Conservation (phyloP, 2,797 vertebrate genomes). For the Hoplostethus mediterraneus region DNA sequence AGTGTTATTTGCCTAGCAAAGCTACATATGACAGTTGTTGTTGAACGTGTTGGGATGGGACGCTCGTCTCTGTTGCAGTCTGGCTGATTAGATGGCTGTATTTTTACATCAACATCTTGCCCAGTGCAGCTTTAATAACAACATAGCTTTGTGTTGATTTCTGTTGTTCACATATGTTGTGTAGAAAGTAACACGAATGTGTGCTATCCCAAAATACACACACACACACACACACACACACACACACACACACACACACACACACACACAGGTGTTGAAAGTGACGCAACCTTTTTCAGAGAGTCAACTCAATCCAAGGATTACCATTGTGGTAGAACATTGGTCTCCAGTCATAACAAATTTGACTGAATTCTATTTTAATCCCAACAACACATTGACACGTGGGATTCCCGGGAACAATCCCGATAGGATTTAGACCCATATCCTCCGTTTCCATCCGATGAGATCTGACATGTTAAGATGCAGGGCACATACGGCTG, state of each 20-base stretch:
- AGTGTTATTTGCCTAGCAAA: too few species aligned
- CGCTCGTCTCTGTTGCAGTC: too few species aligned
- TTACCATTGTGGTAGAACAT: slow-evolving; percentile 39
- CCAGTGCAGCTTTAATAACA: too few species aligned
- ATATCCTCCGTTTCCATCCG: neutral
- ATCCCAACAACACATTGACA: slow-evolving; percentile 59
- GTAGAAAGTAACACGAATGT: neutral
- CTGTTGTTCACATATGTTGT: neutral
- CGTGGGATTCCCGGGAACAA: slow-evolving; percentile 52
- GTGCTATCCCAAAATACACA: neutral
- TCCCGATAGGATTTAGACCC: slow-evolving; percentile 62
- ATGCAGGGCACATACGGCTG: slow-evolving; percentile 56
- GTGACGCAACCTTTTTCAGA: slow-evolving; percentile 12
- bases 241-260: too few species aligned
- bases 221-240: too few species aligned
- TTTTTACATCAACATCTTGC: too few species aligned
- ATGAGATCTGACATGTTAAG: slow-evolving; percentile 61
- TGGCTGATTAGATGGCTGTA: too few species aligned
- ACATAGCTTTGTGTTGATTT: neutral
- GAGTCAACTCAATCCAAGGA: slow-evolving; percentile 27
- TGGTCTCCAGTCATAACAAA: slow-evolving; percentile 35
- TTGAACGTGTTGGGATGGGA: too few species aligned
- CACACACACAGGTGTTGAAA: neutral
- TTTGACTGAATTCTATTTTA: slow-evolving; percentile 60
- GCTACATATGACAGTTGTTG: too few species aligned